Evolutionary conservation across 1,140 invertebrate species (phyloP), one percentile per base, ranked within the genome.

Genomic region (Aphaenogaster rudis): DNA sequence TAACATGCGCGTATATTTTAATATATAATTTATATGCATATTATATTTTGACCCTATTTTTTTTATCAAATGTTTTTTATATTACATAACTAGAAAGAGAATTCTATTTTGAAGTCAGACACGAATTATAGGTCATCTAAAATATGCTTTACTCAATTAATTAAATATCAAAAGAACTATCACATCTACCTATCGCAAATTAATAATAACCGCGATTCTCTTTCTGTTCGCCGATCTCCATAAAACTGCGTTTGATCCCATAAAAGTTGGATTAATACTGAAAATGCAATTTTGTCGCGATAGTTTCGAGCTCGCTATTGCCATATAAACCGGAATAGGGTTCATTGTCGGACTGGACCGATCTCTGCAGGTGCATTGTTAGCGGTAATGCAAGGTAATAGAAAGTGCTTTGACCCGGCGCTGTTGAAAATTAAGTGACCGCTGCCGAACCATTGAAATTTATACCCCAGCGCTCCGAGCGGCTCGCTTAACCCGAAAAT

Each of bases 321-420:
- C 69, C 67, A 57, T 90, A 84, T 87, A 78, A 90, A 87, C 88
- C 9, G 66, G 50, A 61, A 21, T 48, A 45, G 67, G 77, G 88
- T 89, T 86, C 88, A 87, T 90, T 86, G 88, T 90, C 87, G 88
- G 13, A 54, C n/a, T 39, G 48, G 54, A 61, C 57, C 85, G 79
- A 88, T 86, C 69, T 86, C 61, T 63, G 42, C 82, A 59, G 74
- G 61, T 52, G 87, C 67, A 74, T 86, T 84, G 89, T 89, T 90
- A 87, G 82, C 86, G 86, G 81, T 90, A 90, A 90, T 90, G 86
- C 88, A 74, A 85, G 79, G 86, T 90, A 90, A 90, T 90, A 87
- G 86, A 90, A 86, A 28, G 17, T 79, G 89, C 88, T 90, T 90
- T 90, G 89, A 90, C 67, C 67, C 48, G 59, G 8, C 36, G 80